Evolutionary conservation across 2,888 invertebrate species (phyloP), one percentile per base, ranked within the genome.

Genomic region (Tanytarsus gracilentus): DNA sequence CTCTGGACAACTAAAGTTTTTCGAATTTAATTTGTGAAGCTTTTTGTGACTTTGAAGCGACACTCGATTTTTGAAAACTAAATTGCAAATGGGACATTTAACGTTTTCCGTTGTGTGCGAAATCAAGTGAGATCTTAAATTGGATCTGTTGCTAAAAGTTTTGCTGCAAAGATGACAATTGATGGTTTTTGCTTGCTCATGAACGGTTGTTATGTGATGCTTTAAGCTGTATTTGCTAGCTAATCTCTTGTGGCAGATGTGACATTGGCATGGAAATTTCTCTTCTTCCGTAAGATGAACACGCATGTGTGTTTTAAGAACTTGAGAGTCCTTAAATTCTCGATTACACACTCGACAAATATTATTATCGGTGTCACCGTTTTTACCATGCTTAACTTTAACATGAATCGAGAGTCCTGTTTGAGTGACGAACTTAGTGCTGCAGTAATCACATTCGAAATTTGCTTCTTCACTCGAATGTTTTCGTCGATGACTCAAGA

Each of bases 391-490:
- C 23, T 58, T 58, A n/a, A 58, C 44, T 18, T 58, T 58, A 6
- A 58, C 30, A 9, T 58, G 58, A 48, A 58, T 58, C 4, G 58
- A 44, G 14, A 58, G 26, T 8, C 58, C 58, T 2, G 44, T 44
- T 30, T 58, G 27, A 3, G 40, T 48, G 29, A 3, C 5, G 25
- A 58, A 58, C 8, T 11, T 7, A 11, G 29, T 7, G 11, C 30
- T n/a, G 21, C 58, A 58, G 5, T 14, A 6, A 9, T 27, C 44
- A 29, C 58, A 58, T 9, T n/a, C 8, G 11, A 44, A 58, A 2
- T 11, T 25, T 4, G n/a, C 40, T 11, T 8, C 3, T 3, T 23
- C 16, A 3, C 5, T 3, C 8, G 58, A 48, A 21, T 58, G 58
- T 21, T 58, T 58, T 27, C 58, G 8, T 30, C 16, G 16, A 14